These are phyloP conservation scores for Camponotus vicinus DNA, from an alignment of 1,140 invertebrate species.

Conservation along the genomic window DNA sequence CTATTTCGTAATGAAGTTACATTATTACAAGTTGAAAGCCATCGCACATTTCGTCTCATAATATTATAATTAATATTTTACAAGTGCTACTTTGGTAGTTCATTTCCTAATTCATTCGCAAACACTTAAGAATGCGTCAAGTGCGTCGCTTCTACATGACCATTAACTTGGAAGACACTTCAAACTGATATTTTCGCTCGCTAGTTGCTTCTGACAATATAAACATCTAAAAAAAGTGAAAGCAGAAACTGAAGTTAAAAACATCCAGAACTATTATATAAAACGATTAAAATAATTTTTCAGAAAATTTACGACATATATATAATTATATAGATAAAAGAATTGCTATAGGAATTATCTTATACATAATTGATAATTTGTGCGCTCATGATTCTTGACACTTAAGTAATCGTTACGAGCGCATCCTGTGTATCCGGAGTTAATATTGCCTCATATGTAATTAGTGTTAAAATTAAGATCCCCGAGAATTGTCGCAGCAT, in stretches of 20 bases:
- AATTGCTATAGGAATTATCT: neutral
- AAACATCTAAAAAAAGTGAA: conserved; percentile 12
- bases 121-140: conserved; percentile 44
- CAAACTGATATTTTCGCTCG: conserved; percentile 39
- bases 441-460: conserved; percentile 52
- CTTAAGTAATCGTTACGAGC: neutral
- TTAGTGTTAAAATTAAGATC: conserved; percentile 35
- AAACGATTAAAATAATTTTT: neutral
- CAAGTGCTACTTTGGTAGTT: conserved; percentile 27
- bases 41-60: conserved; percentile 27
- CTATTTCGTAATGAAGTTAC: neutral
- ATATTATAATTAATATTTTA: conserved; percentile 50
- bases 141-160: conserved; percentile 43
- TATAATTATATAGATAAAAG: neutral
- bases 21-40: conserved; percentile 22
- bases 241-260: conserved; percentile 4
- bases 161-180: conserved; percentile 54
- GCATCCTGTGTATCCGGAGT: neutral
- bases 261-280: neutral
- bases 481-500: neutral
- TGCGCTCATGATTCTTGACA: neutral
- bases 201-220: conserved; percentile 35
- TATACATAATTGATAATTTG: neutral
- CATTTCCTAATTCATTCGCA: conserved; percentile 51
- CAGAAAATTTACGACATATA: neutral